Percentiles rank a stretch among this genome's conserved stretches.
Conservation (phyloP, 2,797 vertebrate genomes). For the Phoeniculus purpureus region DNA sequence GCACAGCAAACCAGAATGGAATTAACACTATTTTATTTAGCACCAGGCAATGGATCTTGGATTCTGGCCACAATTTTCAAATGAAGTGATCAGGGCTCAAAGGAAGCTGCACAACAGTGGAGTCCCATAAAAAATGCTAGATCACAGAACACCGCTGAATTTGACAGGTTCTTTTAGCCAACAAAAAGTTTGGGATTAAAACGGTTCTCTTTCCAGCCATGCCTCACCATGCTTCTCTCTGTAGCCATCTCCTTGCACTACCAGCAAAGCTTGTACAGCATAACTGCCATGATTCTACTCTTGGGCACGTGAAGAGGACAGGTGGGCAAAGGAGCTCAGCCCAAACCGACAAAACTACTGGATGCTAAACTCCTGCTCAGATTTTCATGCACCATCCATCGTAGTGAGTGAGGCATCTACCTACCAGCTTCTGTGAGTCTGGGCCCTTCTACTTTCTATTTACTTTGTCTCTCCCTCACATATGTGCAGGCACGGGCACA, state of each 20-base stretch:
- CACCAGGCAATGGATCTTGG: background rate
- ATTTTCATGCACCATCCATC: background rate
- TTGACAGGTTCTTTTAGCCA: background rate
- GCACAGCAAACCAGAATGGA: background rate
- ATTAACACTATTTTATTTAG: conserved; percentile 6
- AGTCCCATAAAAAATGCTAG: background rate
- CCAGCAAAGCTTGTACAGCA: background rate
- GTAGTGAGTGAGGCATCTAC: background rate
- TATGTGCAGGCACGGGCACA: background rate
- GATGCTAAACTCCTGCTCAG: background rate
- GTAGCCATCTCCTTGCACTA: background rate
- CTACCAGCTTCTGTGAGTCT: background rate
- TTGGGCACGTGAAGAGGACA: background rate
- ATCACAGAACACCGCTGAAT: background rate
- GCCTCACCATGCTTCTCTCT: background rate
- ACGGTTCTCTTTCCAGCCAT: background rate
- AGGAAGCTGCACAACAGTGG: background rate
- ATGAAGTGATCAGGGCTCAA: background rate
- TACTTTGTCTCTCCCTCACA: background rate
- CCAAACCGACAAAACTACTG: background rate
- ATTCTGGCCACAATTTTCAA: background rate
- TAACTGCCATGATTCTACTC: background rate
- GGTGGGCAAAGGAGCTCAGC: background rate
- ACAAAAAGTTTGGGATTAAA: background rate
- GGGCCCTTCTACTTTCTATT: background rate